Evolutionary conservation across 2,113 vertebrate species (phyloP), one percentile per base, ranked within the genome.

Genomic region (Poeciliopsis turrubarensis): DNA sequence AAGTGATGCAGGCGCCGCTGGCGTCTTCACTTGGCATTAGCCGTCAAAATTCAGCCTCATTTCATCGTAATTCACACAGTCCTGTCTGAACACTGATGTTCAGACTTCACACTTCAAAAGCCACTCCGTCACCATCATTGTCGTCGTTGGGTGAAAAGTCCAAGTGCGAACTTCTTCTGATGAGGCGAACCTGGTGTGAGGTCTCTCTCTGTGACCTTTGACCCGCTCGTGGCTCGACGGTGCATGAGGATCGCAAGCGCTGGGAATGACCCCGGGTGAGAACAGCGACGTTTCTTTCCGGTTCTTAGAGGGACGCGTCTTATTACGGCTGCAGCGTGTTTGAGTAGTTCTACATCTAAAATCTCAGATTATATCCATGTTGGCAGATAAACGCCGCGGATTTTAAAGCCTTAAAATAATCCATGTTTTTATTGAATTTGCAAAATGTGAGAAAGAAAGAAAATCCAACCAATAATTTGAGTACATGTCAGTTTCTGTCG

Each of bases 1-100:
- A 73, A 22, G 29, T 5, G 34, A 71, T 75, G 68, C 67, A 79
- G 67, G 62, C 64, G 65, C 65, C 14, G 19, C 60, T 44, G 30
- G 76, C 44, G 64, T 87, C 78, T 82, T 74, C 76, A 73, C 62
- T 31, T 72, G 78, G 75, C 71, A 34, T 57, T 73, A 78, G 54
- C 80, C 11, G 39, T 63, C 57, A 62, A 47, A 47, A n/a, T 57
- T 76, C 82, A 76, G 72, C 65, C 25, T 83, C 65, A 71, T 81
- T 81, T 83, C 22, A 12, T 31, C 0, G 1, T 30, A 1, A 62
- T 72, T 62, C 67, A 34, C 70, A 75, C 78, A 75, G 78, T 85
- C 71, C 44, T 60, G 65, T 80, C 66, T 80, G 75, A 88, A 67
- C 73, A 83, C 30, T 9, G 63, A 19, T 27, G 34, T 65, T 67